Base-by-base conservation (phyloP, 2,888 invertebrate genomes). In the Polietes domitor region DNA sequence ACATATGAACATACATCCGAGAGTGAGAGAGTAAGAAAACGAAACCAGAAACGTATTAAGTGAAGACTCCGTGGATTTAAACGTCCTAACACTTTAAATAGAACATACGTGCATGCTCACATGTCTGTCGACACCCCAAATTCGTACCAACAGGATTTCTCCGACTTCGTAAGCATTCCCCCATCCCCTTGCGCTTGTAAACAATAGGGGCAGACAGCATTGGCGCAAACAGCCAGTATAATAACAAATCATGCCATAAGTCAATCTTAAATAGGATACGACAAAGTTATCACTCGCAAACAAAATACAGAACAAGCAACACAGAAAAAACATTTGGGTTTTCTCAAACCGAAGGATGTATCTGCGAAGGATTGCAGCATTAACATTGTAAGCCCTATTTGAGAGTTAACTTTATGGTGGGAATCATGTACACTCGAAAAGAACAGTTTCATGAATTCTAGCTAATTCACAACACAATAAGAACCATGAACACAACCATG, bases 1-100 rank as follows among this genome's bases (percentile, higher is more conserved):
- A 63, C 17, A 75, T 12, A 37, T 12, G 6, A 3, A 37, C 37
- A 37, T 7, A 37, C 1, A 9, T 9, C 7, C 4, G 37, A 37
- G 12, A 2, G 1, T 12, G 21, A 19, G 17, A 47, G 43, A 43
- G 17, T 28, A 19, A 43, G 12, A 74, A 41, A 3, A 19, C 37
- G 9, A 7, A 65, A 15, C 21, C 32, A 75, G n/a, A 68, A 32
- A 76, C 50, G 24, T 32, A 47, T 68, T n/a, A 76, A 55, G 17
- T 37, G 26, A 47, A 70, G 43, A 26, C 47, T 47, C 15, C 43
- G 9, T 55, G 24, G 53, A 76, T 26, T 76, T 55, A 68, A 75
- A 50, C 0, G 41, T 68, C 24, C 68, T 55, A 65, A 50, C 65
- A 68, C 53, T 55, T 37, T 17, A 37, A 43, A 15, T 58, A 26